A percentile compares a stretch with the other conserved stretches of the same genome.
Evolutionary conservation across 2,888 invertebrate genomes (phyloP).

Genomic region (Eubasilissa splendida): DNA sequence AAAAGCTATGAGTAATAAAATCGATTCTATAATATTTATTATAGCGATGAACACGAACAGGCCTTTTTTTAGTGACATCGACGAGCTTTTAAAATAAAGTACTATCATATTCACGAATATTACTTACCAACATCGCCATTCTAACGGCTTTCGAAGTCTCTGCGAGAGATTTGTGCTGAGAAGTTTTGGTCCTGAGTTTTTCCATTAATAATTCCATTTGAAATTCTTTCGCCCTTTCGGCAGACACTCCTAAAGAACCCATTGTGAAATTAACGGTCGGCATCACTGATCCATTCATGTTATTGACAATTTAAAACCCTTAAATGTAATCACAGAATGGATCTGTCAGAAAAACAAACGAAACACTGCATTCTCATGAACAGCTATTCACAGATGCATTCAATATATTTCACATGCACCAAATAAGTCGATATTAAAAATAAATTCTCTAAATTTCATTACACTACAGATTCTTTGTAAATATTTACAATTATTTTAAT

Average conservation of each 20-base stretch:
- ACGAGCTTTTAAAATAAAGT: too few species aligned
- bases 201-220: slow-evolving; percentile 94
- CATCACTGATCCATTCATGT: slow-evolving; percentile 49
- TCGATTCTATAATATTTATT: too few species aligned
- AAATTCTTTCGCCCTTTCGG: slow-evolving; percentile 60
- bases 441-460: slow-evolving; percentile 8
- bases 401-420: slow-evolving; percentile 25
- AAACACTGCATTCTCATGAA: slow-evolving; percentile 31
- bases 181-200: slow-evolving; percentile 87
- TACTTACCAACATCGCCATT: slow-evolving; percentile 85
- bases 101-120: neutral
- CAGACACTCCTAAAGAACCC: slow-evolving; percentile 37
- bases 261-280: slow-evolving; percentile 37
- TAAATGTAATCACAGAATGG: slow-evolving; percentile 21
- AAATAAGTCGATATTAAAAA: neutral
- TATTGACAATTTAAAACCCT: slow-evolving; percentile 5
- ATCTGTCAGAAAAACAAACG: slow-evolving; percentile 38
- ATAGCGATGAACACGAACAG: too few species aligned
- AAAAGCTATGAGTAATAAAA: too few species aligned
- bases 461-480: slow-evolving; percentile 16
- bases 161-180: slow-evolving; percentile 85
- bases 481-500: slow-evolving; percentile 23
- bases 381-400: slow-evolving; percentile 38
- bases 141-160: slow-evolving; percentile 92
- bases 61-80: too few species aligned